These are phyloP conservation scores for Dendrocincla tyrannina DNA, from an alignment of 2,797 vertebrate genomes.

Conservation along the genomic window DNA sequence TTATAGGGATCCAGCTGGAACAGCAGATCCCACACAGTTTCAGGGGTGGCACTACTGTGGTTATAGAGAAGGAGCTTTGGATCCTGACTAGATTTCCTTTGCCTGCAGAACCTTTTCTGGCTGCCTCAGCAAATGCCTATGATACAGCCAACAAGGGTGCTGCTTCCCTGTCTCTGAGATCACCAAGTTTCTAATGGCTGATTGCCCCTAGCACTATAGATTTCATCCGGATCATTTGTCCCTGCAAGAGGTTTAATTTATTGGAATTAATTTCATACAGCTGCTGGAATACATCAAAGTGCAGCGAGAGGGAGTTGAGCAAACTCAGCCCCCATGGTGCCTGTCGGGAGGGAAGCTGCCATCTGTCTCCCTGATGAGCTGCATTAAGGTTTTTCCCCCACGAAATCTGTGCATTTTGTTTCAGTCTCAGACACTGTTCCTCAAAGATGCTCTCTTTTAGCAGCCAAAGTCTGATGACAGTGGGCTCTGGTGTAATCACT, in stretches of 20 bases:
- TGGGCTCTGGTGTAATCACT: background rate
- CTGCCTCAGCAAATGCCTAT: background rate
- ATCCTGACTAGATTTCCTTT: background rate
- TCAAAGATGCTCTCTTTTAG: conserved; percentile 10
- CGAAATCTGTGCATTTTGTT: background rate
- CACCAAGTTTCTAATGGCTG: background rate
- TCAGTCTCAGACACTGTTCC: background rate
- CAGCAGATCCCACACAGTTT: background rate
- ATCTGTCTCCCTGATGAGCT: conserved; percentile 33
- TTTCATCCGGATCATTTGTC: conserved; percentile 34
- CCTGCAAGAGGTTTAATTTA: conserved; percentile 55
- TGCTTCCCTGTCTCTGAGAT: background rate
- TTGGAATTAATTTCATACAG: conserved; percentile 64
- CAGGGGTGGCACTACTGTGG: background rate
- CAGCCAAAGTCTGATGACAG: background rate
- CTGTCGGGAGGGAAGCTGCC: background rate
- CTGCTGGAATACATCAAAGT: conserved; percentile 54
- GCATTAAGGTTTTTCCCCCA: background rate
- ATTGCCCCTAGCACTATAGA: background rate
- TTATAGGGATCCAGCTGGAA: background rate
- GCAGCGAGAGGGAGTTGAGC: background rate
- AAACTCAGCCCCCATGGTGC: background rate
- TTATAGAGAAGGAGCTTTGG: background rate
- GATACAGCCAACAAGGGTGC: background rate
- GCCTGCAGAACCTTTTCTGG: background rate